Base-by-base conservation (phyloP, 2,888 invertebrate genomes). In the Linnaemya vulpina region DNA sequence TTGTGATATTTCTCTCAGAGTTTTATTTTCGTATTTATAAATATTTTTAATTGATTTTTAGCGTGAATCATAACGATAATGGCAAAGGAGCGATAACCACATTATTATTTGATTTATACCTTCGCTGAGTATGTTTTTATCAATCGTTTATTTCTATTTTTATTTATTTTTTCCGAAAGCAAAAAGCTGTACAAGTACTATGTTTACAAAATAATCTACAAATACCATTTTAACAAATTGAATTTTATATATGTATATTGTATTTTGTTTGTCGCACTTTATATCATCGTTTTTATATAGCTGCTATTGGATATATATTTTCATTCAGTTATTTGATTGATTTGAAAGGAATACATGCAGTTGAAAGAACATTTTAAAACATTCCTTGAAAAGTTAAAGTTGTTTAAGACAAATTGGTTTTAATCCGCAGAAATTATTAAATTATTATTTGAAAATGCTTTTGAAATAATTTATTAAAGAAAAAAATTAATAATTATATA, bases 31-130 rank as follows among this genome's bases (percentile, higher is more conserved):
- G 43, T 68, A 30, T 70, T 65, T 71, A 35, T 30, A 30, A 70
- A 25, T 70, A 35, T 49, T 81, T 83, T 74, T 81, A 82, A 81
- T 84, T 77, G 81, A 82, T 78, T 78, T 84, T 82, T 78, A 78
- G 77, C 74, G 46, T 85, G 81, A 85, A 75, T 78, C 77, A 85
- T 74, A 38, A 74, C 73, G 55, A 74, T 68, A 77, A 62, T 70
- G 43, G n/a, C 22, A 53, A 22, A 53, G 11, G 15, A 43, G 22
- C 4, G 11, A 55, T 22, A 38, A 35, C 51, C n/a, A 63, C 40
- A 49, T 49, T 20, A 49, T 20, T 46, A 46, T 35, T 68, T 60
- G 13, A 68, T 49, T 77, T 49, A 49, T 51, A 67, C 11, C 15
- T 20, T 17, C 38, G 10, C 2, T 53, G 9, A n/a, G 1, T 70